phyloP scores from a whole-genome alignment of 2,113 vertebrate genomes.

The Thalassarche chlororhynchos region DNA sequence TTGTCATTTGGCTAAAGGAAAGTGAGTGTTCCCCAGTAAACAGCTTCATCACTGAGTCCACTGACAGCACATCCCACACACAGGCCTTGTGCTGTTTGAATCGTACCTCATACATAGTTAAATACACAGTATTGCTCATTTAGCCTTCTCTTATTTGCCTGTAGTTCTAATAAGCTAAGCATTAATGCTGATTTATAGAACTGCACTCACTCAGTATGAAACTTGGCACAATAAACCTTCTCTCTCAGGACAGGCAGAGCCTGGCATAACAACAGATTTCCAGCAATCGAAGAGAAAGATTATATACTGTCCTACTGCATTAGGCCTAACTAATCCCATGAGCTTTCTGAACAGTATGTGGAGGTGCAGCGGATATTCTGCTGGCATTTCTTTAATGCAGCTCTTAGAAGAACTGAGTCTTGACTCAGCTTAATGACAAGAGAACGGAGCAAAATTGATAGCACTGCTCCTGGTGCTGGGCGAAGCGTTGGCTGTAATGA shows the following conservation, averaged over 20 bases:
- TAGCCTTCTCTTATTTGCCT: neutral
- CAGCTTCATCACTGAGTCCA: neutral
- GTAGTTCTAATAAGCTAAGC: conserved; percentile 2
- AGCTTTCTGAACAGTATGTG: neutral
- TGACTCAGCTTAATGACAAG: neutral
- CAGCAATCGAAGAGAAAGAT: neutral
- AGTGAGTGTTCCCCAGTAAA: neutral
- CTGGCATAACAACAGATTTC: neutral
- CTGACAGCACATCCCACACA: neutral
- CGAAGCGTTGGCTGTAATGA: neutral
- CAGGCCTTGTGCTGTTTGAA: neutral
- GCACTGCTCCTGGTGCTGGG: neutral
- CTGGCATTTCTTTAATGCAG: neutral
- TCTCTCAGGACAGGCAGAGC: neutral
- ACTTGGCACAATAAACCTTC: neutral
- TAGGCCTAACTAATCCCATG: neutral
- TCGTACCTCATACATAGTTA: conserved; percentile 11
- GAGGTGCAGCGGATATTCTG: neutral
- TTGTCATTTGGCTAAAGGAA: neutral
- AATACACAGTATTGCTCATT: conserved; percentile 20
- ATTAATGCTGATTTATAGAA: neutral
- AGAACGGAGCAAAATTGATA: neutral
- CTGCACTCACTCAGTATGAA: neutral
- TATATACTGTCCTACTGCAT: neutral
- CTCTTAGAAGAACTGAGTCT: neutral